phyloP scores from a whole-genome alignment of 2,113 vertebrate genomes.

The Eleginops maclovinus region DNA sequence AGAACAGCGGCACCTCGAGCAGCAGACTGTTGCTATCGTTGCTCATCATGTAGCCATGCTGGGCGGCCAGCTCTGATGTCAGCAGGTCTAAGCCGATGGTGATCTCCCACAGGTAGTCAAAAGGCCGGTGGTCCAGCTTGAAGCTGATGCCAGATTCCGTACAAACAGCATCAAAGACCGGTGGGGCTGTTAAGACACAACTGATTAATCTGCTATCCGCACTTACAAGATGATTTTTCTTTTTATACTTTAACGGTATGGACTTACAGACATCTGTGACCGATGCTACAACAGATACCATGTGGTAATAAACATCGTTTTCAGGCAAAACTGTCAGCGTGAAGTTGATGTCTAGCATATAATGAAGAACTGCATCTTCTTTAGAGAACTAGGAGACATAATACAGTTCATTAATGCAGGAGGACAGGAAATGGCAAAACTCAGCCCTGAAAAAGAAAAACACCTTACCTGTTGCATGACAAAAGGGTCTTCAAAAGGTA shows the following conservation, averaged over 20 bases:
- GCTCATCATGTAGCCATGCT: too few relatives aligned
- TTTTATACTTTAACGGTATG: too few relatives aligned
- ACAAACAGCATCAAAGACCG: not conserved
- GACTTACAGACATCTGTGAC: conserved; percentile 70
- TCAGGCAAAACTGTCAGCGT: conserved; percentile 63
- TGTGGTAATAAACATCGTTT: conserved; percentile 41
- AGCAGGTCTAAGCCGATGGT: too few relatives aligned
- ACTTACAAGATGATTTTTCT: too few relatives aligned
- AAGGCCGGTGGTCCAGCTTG: not conserved
- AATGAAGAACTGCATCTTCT: conserved; percentile 37
- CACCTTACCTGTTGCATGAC: conserved; percentile 53
- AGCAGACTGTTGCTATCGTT: too few relatives aligned
- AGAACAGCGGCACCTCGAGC: too few relatives aligned
- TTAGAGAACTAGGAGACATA: conserved; percentile 49
- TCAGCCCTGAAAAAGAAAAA: not conserved
- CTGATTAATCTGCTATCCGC: accelerated
- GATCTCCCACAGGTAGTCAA: too few relatives aligned
- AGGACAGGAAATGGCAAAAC: too few relatives aligned
- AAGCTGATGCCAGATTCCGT: not conserved
- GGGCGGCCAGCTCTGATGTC: too few relatives aligned
- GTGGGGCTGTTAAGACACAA: not conserved
- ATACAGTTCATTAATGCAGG: not conserved
- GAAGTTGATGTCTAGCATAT: conserved; percentile 69
- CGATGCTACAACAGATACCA: conserved; percentile 6
- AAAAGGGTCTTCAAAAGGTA: conserved; percentile 64